Base-by-base conservation (phyloP, 2,113 vertebrate genomes). In the Trinectes maculatus region DNA sequence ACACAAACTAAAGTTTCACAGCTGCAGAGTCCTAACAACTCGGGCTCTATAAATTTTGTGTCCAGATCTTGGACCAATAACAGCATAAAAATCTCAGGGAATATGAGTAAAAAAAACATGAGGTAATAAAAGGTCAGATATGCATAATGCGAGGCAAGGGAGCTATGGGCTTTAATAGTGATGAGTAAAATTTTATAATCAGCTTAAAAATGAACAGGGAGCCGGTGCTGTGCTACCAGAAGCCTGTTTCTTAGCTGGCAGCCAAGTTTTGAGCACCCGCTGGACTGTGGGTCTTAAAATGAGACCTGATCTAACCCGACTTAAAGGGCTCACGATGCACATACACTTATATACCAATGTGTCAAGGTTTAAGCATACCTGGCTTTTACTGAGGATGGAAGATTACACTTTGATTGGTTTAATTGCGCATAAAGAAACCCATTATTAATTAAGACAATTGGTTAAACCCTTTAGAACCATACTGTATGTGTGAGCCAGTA, bases 111-210 rank as follows among this genome's bases (percentile, higher is more conserved):
- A 24, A 22, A 53, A 24, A 22, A 53, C 13, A 46, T 12, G 9
- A 19, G 28, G 3, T 36, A 25, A 11, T 10, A 11, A 49, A 68
- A 58, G 43, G 34, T 68, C 22, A 55, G 21, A 39, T 8, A 15
- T 40, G 53, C 22, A 46, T 46, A 13, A 29, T 31, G 8, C 29
- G 25, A 10, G 25, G 13, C 42, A 22, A 25, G 18, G 19, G 21
- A 47, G 5, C 40, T 10, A 33, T n/a, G n/a, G 36, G 31, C 13
- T 48, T 47, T 55, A 21, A 56, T 42, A 9, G 12, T n/a, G 34
- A 49, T 57, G 12, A 51, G 19, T 22, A 7, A 18, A 34, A 55
- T 36, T 4, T 34, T 44, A 40, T 59, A 21, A 59, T 59, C 40
- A 44, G 26, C 31, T 65, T n/a, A 4, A 34, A 58, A 44, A 52